Percentiles rank a stretch among this genome's conserved stretches.
Conservation (phyloP, 2,797 vertebrate genomes). For the Hipposideros larvatus region DNA sequence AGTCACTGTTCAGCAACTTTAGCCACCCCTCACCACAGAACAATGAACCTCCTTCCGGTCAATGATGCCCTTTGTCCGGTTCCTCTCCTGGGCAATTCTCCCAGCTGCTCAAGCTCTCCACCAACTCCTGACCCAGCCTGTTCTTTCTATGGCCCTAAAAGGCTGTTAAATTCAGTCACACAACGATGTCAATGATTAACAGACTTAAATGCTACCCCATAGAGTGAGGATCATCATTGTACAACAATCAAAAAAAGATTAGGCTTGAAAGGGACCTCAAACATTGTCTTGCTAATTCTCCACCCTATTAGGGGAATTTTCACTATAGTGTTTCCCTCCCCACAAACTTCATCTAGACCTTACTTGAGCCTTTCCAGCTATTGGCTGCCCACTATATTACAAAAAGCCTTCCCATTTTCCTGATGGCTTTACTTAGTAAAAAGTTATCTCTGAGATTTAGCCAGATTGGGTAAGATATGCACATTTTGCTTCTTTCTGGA, state of each 20-base stretch:
- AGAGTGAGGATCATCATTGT: not conserved
- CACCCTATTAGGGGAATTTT: not conserved
- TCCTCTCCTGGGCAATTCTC: not conserved
- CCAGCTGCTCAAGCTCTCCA: not conserved
- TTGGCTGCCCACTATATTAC: not conserved
- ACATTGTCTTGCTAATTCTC: not conserved
- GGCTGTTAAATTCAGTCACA: not conserved
- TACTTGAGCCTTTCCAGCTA: not conserved
- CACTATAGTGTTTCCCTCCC: not conserved
- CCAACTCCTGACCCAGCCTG: not conserved
- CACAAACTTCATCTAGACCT: not conserved
- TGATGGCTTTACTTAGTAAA: not conserved
- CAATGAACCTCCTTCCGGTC: not conserved
- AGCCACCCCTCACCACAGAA: not conserved
- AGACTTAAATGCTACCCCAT: not conserved
- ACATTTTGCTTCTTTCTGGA: not conserved
- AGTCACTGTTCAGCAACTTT: not conserved
- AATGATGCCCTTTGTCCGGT: not conserved
- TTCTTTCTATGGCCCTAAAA: not conserved
- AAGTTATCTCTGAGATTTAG: not conserved
- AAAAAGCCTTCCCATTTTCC: not conserved
- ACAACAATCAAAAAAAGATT: constrained; percentile 11
- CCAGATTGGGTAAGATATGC: not conserved
- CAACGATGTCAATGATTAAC: not conserved
- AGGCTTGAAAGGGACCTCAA: not conserved